phyloP scores from a whole-genome alignment of 1,140 invertebrate genomes.

The Lepidurus packardi region DNA sequence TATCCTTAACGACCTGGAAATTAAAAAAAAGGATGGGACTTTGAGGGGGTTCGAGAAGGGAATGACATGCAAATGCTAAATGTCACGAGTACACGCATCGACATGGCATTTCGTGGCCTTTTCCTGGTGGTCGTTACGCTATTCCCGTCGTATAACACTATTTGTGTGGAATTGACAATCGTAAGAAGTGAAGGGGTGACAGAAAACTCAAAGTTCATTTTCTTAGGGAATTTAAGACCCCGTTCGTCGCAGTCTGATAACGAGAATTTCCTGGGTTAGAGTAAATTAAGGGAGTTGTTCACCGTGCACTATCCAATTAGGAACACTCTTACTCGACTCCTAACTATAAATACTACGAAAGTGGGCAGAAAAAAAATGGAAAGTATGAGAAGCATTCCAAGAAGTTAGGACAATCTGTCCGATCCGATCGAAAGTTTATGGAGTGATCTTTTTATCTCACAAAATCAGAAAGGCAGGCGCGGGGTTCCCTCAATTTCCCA shows the following conservation, averaged over 20 bases:
- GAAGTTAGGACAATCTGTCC: no score
- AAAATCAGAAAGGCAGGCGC: no score
- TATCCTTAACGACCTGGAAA: not conserved
- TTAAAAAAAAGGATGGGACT: not conserved
- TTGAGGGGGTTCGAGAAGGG: not conserved
- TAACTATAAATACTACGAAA: not conserved
- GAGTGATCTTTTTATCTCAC: no score
- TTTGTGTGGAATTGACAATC: not conserved
- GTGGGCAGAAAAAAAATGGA: not conserved
- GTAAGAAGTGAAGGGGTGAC: not conserved
- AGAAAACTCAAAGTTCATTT: not conserved
- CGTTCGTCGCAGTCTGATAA: not conserved
- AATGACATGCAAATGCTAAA: not conserved
- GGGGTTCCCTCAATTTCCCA: no score
- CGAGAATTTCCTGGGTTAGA: not conserved
- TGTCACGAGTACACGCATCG: conserved; percentile 9
- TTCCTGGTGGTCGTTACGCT: not conserved
- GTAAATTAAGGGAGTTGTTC: not conserved
- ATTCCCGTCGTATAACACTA: not conserved
- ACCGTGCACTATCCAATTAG: not conserved
- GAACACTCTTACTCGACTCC: not conserved
- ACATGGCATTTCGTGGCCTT: not conserved
- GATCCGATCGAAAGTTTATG: no score
- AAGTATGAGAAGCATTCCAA: not conserved
- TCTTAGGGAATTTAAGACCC: not conserved